Evolutionary conservation across 23 tunicate genomes (phyloP).

Genomic region (Botrylloides violaceus): DNA sequence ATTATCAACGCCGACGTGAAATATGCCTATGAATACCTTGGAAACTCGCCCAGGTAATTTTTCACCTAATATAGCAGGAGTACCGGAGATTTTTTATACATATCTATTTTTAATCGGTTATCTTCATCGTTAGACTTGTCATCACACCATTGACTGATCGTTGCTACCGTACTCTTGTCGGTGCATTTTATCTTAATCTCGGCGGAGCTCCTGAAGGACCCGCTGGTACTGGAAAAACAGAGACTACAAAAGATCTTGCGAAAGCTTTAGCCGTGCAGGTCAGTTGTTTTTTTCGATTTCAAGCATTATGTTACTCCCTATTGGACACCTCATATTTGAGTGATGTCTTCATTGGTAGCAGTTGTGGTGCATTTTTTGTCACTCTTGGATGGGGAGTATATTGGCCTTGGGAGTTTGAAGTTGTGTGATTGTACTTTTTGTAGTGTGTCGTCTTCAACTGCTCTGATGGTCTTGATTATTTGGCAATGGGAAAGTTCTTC

Average conservation of each 20-base stretch:
- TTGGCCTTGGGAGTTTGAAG: no score
- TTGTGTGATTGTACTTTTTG: no score
- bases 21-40: conserved; percentile 97
- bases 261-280: conserved; percentile 98
- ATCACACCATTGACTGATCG: conserved; percentile 99
- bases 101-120: neutral
- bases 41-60: conserved; percentile 89
- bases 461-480: conserved; percentile 97
- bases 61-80: neutral
- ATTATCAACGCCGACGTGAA: conserved; percentile 98
- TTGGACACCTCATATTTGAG: neutral
- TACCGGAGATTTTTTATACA: no score
- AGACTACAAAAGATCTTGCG: conserved; percentile 98
- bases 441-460: conserved; percentile 99
- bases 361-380: no score
- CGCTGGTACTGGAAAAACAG: conserved; percentile 99
- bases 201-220: conserved; percentile 99
- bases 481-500: conserved; percentile 99
- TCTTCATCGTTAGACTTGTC: conserved; percentile 47
- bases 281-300: neutral
- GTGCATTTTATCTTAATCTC: conserved; percentile 90
- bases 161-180: conserved; percentile 96
- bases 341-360: no score
- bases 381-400: no score
- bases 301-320: neutral